Base-by-base conservation (phyloP, 2,888 invertebrate genomes). In the Tenthredo scrophulariae region DNA sequence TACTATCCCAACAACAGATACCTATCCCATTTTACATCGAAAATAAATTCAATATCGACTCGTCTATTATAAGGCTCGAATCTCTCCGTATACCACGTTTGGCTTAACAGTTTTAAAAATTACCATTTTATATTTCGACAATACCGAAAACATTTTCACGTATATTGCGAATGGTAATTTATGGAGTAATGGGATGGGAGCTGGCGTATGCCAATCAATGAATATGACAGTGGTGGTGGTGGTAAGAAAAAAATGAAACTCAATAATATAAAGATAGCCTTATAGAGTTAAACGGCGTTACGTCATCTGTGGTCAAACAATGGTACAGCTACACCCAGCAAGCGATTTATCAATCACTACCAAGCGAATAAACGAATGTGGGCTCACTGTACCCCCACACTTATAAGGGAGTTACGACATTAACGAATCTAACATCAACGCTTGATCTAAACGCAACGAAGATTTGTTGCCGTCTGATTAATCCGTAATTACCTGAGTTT, bases 391-490 rank as follows among this genome's bases (percentile, higher is more conserved):
- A 13, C 15, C 40, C 40, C 9, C 58, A 54, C 29, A 54, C 15
- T 15, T 18, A 15, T 50, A 77, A 22, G 58, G 13, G 62, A 67
- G 46, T 29, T 22, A 83, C 83, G 43, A 80, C 80, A 29, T 65
- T 65, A 80, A 80, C 22, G 80, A 80, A 33, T 62, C 37, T 26
- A 18, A 65, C 50, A 33, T n/a, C 50, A 58, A 58, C 37, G 72
- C 62, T 80, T 40, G 80, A 85, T 85, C 85, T 86, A 86, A 88
- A 84, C 79, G 85, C 85, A 88, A 88, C 79, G 86, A 88, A 87
- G 88, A 89, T 89, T 88, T 87, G 88, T 86, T 82, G 82, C 77
- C 79, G 43, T 85, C 85, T 87, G 88, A 89, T 88, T 88, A 87
- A 87, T 33, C 84, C 85, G 37, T 85, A 75, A 86, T 88, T 86